Percentiles rank a stretch among this genome's conserved stretches.
Conservation (phyloP, 2,113 vertebrate species). For the Odobenus rosmarus region DNA sequence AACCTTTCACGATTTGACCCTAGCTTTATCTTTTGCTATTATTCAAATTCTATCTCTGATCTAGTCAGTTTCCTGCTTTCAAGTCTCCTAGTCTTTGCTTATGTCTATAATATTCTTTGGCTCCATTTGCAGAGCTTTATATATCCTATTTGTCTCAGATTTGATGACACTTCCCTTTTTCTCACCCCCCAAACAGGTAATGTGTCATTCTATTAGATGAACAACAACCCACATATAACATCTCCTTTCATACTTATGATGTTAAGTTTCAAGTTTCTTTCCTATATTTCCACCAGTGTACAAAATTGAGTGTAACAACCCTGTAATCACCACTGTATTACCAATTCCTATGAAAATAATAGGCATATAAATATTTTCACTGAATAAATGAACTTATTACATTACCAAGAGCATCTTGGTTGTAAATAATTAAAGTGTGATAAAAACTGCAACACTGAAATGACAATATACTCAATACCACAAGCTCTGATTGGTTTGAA, state of each 20-base stretch:
- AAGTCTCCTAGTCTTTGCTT: not conserved
- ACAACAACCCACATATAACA: not conserved
- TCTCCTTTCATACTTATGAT: not conserved
- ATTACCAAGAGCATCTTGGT: not conserved
- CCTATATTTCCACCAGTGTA: not conserved
- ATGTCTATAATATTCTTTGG: not conserved
- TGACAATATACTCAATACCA: not conserved
- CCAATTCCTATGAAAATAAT: not conserved
- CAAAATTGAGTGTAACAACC: not conserved
- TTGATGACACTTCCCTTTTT: not conserved
- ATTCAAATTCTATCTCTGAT: not conserved
- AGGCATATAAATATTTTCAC: not conserved
- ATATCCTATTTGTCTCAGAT: not conserved
- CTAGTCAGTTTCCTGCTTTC: not conserved
- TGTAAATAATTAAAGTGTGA: conserved; percentile 13
- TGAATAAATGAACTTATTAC: not conserved
- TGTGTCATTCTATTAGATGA: not conserved
- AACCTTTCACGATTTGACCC: not conserved
- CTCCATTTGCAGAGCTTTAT: not conserved
- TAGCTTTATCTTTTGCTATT: not conserved
- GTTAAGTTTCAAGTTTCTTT: not conserved
- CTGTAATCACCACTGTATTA: not conserved
- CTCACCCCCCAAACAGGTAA: not conserved
- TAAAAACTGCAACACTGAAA: not conserved
- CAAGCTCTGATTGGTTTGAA: not conserved